These are phyloP conservation scores for Cinara cedri DNA, from an alignment of 2,888 invertebrate genomes.

Conservation along the genomic window DNA sequence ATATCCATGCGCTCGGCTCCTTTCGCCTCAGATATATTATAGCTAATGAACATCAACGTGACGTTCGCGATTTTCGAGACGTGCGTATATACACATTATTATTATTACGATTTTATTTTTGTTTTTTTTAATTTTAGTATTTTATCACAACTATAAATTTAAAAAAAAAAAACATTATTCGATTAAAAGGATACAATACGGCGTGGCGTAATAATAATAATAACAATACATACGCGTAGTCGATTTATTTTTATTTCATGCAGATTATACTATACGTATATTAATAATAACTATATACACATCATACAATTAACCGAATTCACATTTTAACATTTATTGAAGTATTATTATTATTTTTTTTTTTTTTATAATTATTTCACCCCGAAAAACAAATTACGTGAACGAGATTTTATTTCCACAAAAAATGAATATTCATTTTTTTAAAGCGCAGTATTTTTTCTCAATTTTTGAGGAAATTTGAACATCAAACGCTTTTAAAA, in stretches of 20 bases:
- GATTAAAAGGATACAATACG: conserved; percentile 7
- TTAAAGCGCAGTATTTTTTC: too few relatives aligned
- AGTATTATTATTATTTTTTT: background rate
- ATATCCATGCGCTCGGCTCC: background rate
- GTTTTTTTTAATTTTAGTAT: conserved; percentile 24
- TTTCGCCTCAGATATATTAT: background rate
- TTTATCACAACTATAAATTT: conserved; percentile 10
- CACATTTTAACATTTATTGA: conserved; percentile 3
- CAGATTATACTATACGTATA: background rate
- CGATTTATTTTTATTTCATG: conserved; percentile 13
- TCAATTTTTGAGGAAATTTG: too few relatives aligned
- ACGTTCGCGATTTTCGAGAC: conserved; percentile 6
- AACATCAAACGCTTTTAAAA: too few relatives aligned
- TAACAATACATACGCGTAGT: background rate
- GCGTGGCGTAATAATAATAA: too few relatives aligned
- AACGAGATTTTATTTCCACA: too few relatives aligned
- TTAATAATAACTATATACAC: too few relatives aligned
- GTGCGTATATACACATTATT: conserved; percentile 11
- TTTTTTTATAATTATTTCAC: background rate
- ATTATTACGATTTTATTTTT: too few relatives aligned
- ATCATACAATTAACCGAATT: background rate
- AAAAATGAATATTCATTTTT: too few relatives aligned
- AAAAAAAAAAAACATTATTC: conserved; percentile 14
- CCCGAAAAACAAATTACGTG: too few relatives aligned
- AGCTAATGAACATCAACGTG: conserved; percentile 26